Conservation (phyloP, 2,797 vertebrate genomes). For the Florisuga fusca region DNA sequence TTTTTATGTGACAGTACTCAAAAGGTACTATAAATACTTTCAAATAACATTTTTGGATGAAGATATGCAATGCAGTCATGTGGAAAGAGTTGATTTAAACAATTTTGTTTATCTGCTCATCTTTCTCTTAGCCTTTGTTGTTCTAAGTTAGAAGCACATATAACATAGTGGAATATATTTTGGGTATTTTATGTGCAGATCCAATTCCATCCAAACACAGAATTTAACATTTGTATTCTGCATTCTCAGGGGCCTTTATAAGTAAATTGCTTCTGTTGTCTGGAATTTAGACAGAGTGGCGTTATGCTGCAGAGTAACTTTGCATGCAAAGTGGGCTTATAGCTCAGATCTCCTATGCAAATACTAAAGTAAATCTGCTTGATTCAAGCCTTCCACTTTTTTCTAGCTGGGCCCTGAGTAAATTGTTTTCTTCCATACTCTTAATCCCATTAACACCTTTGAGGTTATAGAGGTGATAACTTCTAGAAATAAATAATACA, state of each 20-base stretch:
- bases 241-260: neutral
- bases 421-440: neutral
- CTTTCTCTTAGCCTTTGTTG: neutral
- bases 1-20: neutral
- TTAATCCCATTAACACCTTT: neutral
- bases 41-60: neutral
- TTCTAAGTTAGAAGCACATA: neutral
- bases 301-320: neutral
- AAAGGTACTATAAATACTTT: neutral
- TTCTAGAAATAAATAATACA: neutral
- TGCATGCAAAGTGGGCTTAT: neutral
- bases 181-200: neutral
- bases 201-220: neutral
- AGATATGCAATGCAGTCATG: neutral
- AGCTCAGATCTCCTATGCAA: neutral
- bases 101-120: neutral
- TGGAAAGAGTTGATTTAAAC: neutral
- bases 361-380: neutral
- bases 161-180: neutral
- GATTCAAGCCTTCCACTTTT: neutral
- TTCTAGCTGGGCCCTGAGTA: neutral
- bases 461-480: neutral
- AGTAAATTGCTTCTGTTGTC: neutral
- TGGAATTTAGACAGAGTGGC: neutral
- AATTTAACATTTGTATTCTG: neutral